A percentile compares a stretch with the other conserved stretches of the same genome.
Conservation (phyloP, 2,888 invertebrate species). For the Hydriomena furcata region DNA sequence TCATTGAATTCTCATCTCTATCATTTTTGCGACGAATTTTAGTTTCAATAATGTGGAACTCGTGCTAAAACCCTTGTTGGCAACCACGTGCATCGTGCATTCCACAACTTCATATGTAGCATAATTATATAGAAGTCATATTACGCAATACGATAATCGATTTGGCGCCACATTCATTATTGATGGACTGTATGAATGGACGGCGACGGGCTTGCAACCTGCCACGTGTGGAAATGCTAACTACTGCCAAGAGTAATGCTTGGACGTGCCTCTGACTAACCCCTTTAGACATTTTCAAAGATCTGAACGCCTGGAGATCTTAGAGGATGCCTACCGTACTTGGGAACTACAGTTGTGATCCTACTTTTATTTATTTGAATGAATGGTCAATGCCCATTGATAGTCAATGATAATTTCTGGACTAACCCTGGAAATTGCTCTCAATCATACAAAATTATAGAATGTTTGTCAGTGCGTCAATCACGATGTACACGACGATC, state of each 20-base stretch:
- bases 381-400: too few relatives aligned
- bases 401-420: too few relatives aligned
- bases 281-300: too few relatives aligned
- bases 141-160: not conserved
- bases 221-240: too few relatives aligned
- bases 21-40: not conserved
- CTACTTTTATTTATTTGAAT: too few relatives aligned
- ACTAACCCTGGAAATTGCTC: too few relatives aligned
- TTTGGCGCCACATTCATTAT: slow-evolving; percentile 6
- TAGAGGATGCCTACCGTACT: too few relatives aligned
- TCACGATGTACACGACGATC: not conserved
- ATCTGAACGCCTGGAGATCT: too few relatives aligned
- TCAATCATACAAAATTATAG: not conserved
- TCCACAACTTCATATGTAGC: slow-evolving; percentile 6
- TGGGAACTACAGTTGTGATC: too few relatives aligned
- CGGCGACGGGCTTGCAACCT: too few relatives aligned
- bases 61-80: not conserved
- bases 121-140: not conserved
- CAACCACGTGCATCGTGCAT: slow-evolving; percentile 14
- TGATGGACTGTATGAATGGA: slow-evolving; percentile 10
- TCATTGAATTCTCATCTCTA: not conserved
- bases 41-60: not conserved
- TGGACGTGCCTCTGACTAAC: too few relatives aligned
- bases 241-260: too few relatives aligned
- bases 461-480: not conserved